A percentile compares a stretch with the other conserved stretches of the same genome.
Conservation (phyloP, 2,113 vertebrate species). For the Periophthalmodon schlosseri region DNA sequence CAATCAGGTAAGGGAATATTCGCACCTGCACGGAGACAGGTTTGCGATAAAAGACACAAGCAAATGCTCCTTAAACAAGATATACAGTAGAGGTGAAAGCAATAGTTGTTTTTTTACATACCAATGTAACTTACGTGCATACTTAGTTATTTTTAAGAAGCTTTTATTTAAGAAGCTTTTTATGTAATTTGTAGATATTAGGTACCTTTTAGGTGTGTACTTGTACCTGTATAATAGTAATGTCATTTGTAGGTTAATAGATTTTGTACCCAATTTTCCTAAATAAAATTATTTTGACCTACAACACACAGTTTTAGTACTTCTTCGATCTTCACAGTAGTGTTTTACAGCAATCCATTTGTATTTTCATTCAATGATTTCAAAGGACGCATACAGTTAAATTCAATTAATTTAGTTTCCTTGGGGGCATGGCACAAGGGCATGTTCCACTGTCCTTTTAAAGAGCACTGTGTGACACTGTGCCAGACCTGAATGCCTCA, state of each 20-base stretch:
- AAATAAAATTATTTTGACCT: not conserved
- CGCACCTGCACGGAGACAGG: conserved; percentile 84
- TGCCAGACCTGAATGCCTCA: conserved; percentile 66
- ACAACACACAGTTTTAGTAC: not conserved
- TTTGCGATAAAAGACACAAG: conserved; percentile 29
- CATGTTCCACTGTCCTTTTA: conserved; percentile 59
- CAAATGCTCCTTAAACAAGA: conserved; percentile 8
- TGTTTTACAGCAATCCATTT: not conserved
- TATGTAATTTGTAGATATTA: not conserved
- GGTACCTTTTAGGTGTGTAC: not conserved
- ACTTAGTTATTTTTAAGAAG: not conserved
- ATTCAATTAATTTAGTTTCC: conserved; percentile 39
- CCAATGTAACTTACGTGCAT: not conserved
- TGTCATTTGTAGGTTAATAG: not conserved
- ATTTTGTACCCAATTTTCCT: not conserved
- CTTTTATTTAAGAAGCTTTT: not conserved
- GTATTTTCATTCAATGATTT: not conserved
- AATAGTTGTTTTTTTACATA: not conserved
- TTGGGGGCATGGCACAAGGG: conserved; percentile 35
- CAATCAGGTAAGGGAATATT: conserved; percentile 98
- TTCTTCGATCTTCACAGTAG: not conserved
- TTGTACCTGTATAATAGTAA: not conserved
- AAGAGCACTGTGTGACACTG: conserved; percentile 55
- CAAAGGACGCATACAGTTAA: conserved; percentile 10
- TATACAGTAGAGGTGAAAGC: not conserved